Percentiles rank a stretch among this genome's conserved stretches.
Conservation (phyloP, 2,797 vertebrate species). For the Tapirus indicus region DNA sequence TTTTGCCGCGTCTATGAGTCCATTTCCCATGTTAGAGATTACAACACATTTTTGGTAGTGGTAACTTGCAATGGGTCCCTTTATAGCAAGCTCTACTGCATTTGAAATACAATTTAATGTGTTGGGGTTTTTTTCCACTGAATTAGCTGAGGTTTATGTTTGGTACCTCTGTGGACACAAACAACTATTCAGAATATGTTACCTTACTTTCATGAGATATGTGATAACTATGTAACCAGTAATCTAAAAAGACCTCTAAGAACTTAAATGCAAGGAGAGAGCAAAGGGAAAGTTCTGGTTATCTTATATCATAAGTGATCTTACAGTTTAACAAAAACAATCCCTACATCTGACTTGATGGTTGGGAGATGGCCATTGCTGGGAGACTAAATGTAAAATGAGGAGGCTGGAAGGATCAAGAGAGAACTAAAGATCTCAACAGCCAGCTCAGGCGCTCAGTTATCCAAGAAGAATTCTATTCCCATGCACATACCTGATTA, state of each 20-base stretch:
- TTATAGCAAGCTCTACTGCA: neutral
- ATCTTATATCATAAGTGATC: neutral
- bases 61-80: neutral
- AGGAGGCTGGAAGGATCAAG: neutral
- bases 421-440: neutral
- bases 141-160: neutral
- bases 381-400: neutral
- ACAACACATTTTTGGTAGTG: neutral
- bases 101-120: conserved; percentile 2
- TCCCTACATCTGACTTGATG: neutral
- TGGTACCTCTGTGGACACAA: neutral
- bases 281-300: neutral
- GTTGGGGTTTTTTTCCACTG: neutral
- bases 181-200: neutral
- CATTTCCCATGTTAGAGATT: neutral
- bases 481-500: conserved; percentile 87
- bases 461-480: conserved; percentile 34
- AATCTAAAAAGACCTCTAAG: neutral
- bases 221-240: neutral
- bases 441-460: neutral
- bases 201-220: neutral
- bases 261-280: neutral
- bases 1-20: neutral
- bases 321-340: conserved; percentile 34
- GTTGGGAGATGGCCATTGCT: neutral